Evolutionary conservation across 2,888 invertebrate species (phyloP).

Genomic region (Terebella lapidaria): DNA sequence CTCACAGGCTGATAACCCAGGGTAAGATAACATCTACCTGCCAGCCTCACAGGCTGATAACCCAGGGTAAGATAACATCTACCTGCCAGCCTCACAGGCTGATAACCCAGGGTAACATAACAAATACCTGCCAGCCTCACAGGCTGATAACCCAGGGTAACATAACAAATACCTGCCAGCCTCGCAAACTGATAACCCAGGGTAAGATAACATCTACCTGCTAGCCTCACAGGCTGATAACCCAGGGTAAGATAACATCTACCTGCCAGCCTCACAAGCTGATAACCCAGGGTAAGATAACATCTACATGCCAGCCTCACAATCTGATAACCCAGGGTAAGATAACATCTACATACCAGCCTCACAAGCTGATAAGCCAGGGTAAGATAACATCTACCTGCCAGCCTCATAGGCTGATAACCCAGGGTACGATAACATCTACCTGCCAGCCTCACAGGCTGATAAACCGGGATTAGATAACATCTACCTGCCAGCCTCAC

Average conservation of each 20-base stretch:
- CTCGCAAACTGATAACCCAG: constrained; percentile 67
- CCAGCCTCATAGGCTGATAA: constrained; percentile 80
- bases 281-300: constrained; percentile 63
- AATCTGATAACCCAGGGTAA: constrained; percentile 61
- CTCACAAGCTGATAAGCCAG: constrained; percentile 67
- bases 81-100: constrained; percentile 85
- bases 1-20: constrained; percentile 67
- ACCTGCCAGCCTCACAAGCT: constrained; percentile 85
- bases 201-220: constrained; percentile 77
- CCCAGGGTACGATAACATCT: constrained; percentile 68
- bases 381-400: constrained; percentile 77
- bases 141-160: constrained; percentile 61
- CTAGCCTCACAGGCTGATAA: constrained; percentile 80
- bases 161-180: constrained; percentile 85
- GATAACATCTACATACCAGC: constrained; percentile 91
- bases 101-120: constrained; percentile 59
- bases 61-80: constrained; percentile 68
- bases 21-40: constrained; percentile 77
- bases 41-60: constrained; percentile 80
- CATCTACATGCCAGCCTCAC: constrained; percentile 90
- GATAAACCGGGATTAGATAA: constrained; percentile 68
- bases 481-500: constrained; percentile 90
- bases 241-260: constrained; percentile 68
- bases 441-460: constrained; percentile 85
- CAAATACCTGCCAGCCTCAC: constrained; percentile 90